Conservation (phyloP, 2,888 invertebrate species). For the Cheilosia variabilis region DNA sequence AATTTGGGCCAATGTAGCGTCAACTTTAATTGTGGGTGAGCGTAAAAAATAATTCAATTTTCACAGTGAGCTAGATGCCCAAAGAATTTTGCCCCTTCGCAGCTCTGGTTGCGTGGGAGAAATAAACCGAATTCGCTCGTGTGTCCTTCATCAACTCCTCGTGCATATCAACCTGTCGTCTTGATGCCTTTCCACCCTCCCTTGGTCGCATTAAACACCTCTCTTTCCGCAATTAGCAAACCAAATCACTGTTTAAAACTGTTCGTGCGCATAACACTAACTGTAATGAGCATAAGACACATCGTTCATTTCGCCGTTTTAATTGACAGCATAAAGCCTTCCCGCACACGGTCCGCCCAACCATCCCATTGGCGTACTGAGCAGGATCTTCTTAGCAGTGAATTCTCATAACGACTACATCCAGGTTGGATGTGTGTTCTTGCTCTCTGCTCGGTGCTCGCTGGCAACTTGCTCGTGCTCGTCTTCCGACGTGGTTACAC, state of each 20-base stretch:
- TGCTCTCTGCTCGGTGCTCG: background rate
- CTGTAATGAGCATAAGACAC: slow-evolving; percentile 74
- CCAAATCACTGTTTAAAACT: slow-evolving; percentile 73
- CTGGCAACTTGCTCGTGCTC: slow-evolving; percentile 55
- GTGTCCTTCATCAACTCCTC: too few species aligned
- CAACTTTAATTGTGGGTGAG: slow-evolving; percentile 19
- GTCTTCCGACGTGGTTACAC: slow-evolving; percentile 52
- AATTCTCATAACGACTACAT: slow-evolving; percentile 13
- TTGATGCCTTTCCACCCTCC: background rate
- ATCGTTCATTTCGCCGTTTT: slow-evolving; percentile 74
- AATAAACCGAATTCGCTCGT: too few species aligned
- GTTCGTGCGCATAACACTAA: slow-evolving; percentile 72
- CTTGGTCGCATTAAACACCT: slow-evolving; percentile 52
- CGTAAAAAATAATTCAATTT: too few species aligned
- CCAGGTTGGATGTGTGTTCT: slow-evolving; percentile 8
- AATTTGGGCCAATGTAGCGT: slow-evolving; percentile 39
- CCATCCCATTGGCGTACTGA: background rate
- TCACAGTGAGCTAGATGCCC: too few species aligned
- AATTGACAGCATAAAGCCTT: slow-evolving; percentile 72
- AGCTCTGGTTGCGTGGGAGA: too few species aligned
- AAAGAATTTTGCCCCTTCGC: too few species aligned
- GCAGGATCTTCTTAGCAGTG: slow-evolving; percentile 37
- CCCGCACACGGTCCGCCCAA: background rate
- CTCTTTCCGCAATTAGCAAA: slow-evolving; percentile 68
- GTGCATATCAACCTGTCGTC: background rate